Evolutionary conservation across 2,113 vertebrate genomes (phyloP).

Genomic region (Triplophysa tibetana): DNA sequence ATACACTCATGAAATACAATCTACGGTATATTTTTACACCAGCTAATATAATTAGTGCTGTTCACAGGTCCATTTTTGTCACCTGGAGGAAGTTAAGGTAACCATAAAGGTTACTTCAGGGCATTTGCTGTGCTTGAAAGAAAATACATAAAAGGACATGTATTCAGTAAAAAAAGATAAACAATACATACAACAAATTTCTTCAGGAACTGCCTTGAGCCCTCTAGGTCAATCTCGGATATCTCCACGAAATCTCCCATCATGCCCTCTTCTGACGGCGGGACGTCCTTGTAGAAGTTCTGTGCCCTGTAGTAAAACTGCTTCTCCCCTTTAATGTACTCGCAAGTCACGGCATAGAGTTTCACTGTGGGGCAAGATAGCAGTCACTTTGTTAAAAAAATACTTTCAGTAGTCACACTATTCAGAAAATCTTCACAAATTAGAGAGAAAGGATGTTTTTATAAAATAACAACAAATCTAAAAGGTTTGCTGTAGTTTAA

Average conservation of each 20-base stretch:
- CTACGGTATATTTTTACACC: background rate
- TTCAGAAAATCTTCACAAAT: too few species aligned
- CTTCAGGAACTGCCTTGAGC: constrained; percentile 85
- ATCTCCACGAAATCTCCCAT: constrained; percentile 94
- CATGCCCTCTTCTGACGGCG: constrained; percentile 93
- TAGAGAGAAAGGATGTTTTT: too few species aligned
- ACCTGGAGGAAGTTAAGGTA: background rate
- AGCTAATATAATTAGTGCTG: background rate
- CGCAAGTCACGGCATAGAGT: constrained; percentile 91
- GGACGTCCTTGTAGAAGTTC: constrained; percentile 88
- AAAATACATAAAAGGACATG: too few species aligned
- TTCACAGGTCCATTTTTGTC: background rate
- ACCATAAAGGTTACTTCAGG: background rate
- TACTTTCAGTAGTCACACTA: too few species aligned
- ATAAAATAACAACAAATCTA: too few species aligned
- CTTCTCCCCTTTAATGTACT: constrained; percentile 92
- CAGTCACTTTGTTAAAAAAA: background rate
- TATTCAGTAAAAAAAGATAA: background rate
- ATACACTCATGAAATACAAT: too few species aligned
- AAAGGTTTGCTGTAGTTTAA: background rate
- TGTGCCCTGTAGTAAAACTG: constrained; percentile 95
- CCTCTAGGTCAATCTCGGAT: constrained; percentile 83
- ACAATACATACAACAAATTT: constrained; percentile 84
- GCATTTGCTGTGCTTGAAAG: background rate
- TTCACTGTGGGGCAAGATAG: constrained; percentile 80